phyloP scores from a whole-genome alignment of 2,888 invertebrate genomes.

The Ptilodon capucinus region DNA sequence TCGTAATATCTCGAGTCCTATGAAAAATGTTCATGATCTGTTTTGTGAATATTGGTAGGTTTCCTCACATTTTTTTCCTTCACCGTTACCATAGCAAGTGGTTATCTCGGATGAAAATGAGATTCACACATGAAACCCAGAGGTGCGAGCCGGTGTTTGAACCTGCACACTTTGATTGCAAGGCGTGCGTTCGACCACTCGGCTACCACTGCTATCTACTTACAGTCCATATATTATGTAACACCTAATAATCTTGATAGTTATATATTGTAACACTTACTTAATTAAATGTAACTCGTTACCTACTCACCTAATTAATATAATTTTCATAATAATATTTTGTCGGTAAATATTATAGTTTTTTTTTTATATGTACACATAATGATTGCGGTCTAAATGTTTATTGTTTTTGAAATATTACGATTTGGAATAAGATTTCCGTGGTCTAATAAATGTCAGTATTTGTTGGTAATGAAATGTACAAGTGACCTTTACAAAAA shows the following conservation, averaged over 20 bases:
- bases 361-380: not conserved
- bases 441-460: not conserved
- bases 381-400: not conserved
- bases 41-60: too few species aligned
- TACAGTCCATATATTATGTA: not conserved
- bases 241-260: not conserved
- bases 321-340: not conserved
- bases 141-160: too few species aligned
- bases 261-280: slow-evolving; percentile 20
- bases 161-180: too few species aligned
- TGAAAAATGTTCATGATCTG: too few species aligned
- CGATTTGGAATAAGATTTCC: not conserved
- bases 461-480: not conserved
- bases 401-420: not conserved
- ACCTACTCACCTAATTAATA: slow-evolving; percentile 18
- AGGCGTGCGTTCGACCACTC: too few species aligned
- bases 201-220: too few species aligned
- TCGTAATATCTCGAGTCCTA: too few species aligned
- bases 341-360: not conserved
- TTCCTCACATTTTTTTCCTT: too few species aligned
- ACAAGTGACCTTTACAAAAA: not conserved
- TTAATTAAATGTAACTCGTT: slow-evolving; percentile 19
- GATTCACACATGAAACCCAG: too few species aligned
- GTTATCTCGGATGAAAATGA: too few species aligned
- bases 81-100: too few species aligned